Conservation (phyloP, 2,888 invertebrate genomes). For the Drosophila paramelanica region DNA sequence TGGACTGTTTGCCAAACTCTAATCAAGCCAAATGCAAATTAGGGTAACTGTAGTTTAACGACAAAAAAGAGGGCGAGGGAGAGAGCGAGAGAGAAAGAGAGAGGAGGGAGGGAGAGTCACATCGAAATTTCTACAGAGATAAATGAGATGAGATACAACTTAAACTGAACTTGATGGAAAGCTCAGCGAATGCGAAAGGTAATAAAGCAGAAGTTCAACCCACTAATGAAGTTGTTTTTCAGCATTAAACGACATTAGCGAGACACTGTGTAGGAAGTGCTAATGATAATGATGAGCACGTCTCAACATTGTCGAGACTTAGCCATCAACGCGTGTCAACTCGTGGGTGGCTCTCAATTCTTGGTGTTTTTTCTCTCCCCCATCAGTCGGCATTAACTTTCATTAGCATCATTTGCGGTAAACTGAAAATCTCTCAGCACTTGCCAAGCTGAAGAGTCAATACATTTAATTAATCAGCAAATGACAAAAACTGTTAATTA, state of each 20-base stretch:
- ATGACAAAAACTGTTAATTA: conserved; percentile 9
- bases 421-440: conserved; percentile 14
- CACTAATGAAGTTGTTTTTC: conserved; percentile 47
- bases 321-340: conserved; percentile 30
- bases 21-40: conserved; percentile 72
- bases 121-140: conserved; percentile 35
- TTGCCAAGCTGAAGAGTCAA: conserved; percentile 16
- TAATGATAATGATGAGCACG: conserved; percentile 50
- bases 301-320: conserved; percentile 13
- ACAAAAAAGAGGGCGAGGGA: conserved; percentile 14
- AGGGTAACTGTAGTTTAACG: conserved; percentile 73
- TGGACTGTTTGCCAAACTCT: conserved; percentile 41
- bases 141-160: conserved; percentile 25
- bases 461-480: conserved; percentile 29
- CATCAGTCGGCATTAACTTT: conserved; percentile 18
- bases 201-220: conserved; percentile 38
- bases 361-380: neutral
- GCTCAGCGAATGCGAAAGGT: conserved; percentile 47
- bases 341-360: conserved; percentile 39
- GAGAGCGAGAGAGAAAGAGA: conserved; percentile 19
- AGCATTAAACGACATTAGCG: conserved; percentile 29
- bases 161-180: conserved; percentile 46
- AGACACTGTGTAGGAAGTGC: conserved; percentile 37
- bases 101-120: conserved; percentile 6
- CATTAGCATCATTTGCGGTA: conserved; percentile 6